These are phyloP conservation scores for Crotalus helleri DNA, from an alignment of 2,113 vertebrate species.

Conservation along the genomic window DNA sequence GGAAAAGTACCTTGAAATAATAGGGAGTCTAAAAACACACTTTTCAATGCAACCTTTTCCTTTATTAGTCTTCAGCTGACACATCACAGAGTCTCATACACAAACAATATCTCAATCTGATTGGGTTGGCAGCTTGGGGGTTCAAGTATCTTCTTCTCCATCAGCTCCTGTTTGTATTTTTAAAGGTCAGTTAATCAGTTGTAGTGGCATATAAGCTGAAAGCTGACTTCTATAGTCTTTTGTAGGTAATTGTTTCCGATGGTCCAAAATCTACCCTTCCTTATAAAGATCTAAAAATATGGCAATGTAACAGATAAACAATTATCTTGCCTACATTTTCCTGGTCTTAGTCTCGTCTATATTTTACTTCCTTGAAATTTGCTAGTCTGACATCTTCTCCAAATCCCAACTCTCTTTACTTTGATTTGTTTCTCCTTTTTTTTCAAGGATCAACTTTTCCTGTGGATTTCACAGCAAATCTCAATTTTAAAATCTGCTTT, in stretches of 20 bases:
- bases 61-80: background rate
- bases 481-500: background rate
- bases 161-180: background rate
- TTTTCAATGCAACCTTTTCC: background rate
- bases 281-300: background rate
- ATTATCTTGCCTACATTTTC: background rate
- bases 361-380: background rate
- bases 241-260: background rate
- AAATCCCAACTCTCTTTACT: background rate
- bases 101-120: background rate
- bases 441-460: background rate
- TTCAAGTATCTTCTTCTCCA: background rate
- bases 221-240: background rate
- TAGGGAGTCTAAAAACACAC: background rate
- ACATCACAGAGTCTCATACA: background rate
- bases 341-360: background rate
- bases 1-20: background rate
- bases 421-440: background rate
- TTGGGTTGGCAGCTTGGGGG: background rate
- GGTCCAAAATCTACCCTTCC: background rate
- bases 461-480: background rate
- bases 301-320: background rate
- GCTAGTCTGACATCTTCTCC: background rate
- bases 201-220: background rate
- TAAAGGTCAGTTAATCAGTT: background rate